Evolutionary conservation across 2,797 vertebrate genomes (phyloP).

Genomic region (Eulemur rubriventer): DNA sequence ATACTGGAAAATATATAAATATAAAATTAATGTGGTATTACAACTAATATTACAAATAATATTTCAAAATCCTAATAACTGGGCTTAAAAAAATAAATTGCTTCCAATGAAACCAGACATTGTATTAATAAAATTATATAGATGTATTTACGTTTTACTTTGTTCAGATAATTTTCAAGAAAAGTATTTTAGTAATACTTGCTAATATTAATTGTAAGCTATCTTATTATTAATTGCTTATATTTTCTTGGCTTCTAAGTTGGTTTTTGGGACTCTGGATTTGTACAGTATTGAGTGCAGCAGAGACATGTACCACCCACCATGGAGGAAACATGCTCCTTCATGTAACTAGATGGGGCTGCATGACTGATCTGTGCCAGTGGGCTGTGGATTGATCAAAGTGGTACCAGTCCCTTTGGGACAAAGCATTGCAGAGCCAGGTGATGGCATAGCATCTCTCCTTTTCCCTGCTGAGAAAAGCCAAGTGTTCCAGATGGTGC

Average conservation of each 20-base stretch:
- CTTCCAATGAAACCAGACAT: constrained; percentile 23
- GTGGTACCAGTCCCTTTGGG: neutral
- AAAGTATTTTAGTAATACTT: neutral
- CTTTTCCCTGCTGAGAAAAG: neutral
- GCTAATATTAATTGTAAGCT: neutral
- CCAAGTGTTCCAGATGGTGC: neutral
- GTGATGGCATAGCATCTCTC: neutral
- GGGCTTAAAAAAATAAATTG: neutral
- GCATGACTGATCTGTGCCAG: neutral
- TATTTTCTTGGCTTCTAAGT: neutral
- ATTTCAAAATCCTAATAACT: constrained; percentile 27
- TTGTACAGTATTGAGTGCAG: neutral
- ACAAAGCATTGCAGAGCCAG: neutral
- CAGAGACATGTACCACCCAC: neutral
- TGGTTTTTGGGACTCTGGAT: neutral
- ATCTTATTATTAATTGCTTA: constrained; percentile 9
- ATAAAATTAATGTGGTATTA: neutral
- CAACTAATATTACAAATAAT: neutral
- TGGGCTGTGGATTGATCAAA: neutral
- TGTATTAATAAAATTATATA: neutral
- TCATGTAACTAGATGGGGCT: neutral
- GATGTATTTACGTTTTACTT: constrained; percentile 17
- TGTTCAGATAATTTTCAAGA: neutral
- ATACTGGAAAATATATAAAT: constrained; percentile 1
- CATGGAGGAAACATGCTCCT: neutral